These are phyloP conservation scores for Chaetodon trifascialis DNA, from an alignment of 2,113 vertebrate species.

Conservation along the genomic window DNA sequence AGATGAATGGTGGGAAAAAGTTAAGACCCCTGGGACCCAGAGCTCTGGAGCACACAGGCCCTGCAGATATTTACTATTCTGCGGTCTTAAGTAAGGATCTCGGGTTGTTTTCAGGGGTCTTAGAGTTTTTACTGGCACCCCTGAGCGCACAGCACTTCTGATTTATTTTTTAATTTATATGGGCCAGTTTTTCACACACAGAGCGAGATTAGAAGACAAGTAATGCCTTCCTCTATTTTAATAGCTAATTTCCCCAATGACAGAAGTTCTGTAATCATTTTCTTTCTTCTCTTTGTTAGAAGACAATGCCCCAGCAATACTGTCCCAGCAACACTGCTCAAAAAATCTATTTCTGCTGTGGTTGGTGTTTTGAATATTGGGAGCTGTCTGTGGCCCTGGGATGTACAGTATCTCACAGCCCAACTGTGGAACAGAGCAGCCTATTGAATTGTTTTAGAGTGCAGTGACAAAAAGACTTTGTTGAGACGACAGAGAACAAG, in stretches of 20 bases:
- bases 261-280: background rate
- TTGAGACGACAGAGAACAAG: slow-evolving; percentile 59
- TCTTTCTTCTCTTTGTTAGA: background rate
- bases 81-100: background rate
- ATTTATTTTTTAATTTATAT: background rate
- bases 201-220: background rate
- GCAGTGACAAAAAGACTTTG: slow-evolving; percentile 50
- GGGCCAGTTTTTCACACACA: background rate
- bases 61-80: background rate
- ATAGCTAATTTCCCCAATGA: background rate
- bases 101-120: background rate
- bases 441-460: slow-evolving; percentile 48
- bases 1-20: background rate
- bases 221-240: background rate
- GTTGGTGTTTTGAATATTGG: slow-evolving; percentile 12
- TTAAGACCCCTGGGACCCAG: background rate
- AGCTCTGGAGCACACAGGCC: background rate
- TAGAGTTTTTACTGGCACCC: too few relatives aligned
- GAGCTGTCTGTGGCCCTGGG: background rate
- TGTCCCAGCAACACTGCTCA: background rate
- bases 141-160: background rate
- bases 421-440: background rate
- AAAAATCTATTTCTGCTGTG: background rate
- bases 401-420: slow-evolving; percentile 15
- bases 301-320: background rate